Percentiles rank a stretch among this genome's conserved stretches.
Evolutionary conservation across 92 coral and sea anemone species (phyloP).

Genomic region (Siderastrea radians): DNA sequence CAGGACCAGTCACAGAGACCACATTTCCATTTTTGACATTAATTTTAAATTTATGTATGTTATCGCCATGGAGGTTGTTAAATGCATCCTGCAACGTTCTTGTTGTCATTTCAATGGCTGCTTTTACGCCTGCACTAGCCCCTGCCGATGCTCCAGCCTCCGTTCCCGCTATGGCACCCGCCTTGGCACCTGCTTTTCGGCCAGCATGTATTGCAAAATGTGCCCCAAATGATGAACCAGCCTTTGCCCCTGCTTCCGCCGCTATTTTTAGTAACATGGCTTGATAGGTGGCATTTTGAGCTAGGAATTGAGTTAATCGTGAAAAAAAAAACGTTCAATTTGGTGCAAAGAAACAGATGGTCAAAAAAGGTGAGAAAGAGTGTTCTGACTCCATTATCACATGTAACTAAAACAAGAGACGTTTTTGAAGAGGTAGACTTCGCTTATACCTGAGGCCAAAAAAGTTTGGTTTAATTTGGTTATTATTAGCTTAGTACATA

Average conservation of each 20-base stretch:
- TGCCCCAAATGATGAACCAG: conserved; percentile 51
- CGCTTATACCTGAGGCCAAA: too few relatives aligned
- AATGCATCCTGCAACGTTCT: conserved; percentile 57
- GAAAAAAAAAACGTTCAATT: too few relatives aligned
- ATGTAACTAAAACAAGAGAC: too few relatives aligned
- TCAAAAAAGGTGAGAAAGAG: too few relatives aligned
- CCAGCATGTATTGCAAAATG: conserved; percentile 40
- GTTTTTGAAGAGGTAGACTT: too few relatives aligned
- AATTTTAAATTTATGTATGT: conserved; percentile 11
- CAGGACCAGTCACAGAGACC: conserved; percentile 47
- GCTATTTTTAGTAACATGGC: conserved; percentile 40
- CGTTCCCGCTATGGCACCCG: conserved; percentile 69
- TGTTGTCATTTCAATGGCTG: conserved; percentile 35
- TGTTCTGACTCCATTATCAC: too few relatives aligned
- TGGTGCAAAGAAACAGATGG: too few relatives aligned
- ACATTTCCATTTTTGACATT: conserved; percentile 22
- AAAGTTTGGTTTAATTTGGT: too few relatives aligned
- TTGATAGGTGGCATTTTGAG: conserved; percentile 14
- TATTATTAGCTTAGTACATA: too few relatives aligned
- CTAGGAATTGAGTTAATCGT: not conserved
- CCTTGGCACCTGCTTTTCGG: conserved; percentile 73
- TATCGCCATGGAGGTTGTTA: conserved; percentile 28
- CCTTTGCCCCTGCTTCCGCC: conserved; percentile 59
- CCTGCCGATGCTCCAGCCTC: conserved; percentile 62
- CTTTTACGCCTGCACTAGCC: conserved; percentile 52